Base-by-base conservation (phyloP, 2,888 invertebrate species). In the Cordilura impudica region DNA sequence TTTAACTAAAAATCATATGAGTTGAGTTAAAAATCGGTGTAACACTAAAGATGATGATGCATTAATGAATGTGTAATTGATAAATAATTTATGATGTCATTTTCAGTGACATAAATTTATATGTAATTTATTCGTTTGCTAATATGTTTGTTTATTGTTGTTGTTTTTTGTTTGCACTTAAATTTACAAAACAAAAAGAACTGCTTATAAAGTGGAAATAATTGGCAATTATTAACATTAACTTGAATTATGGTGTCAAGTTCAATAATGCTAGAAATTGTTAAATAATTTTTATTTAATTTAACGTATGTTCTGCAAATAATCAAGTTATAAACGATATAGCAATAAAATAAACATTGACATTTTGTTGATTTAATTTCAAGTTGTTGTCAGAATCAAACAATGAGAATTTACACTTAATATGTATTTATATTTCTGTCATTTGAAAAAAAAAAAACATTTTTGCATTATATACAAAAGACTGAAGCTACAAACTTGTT, bases 221-320 rank as follows among this genome's bases (percentile, higher is more conserved):
- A 79, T 79, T 75, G 71, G 8, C 75, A 79, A 75, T 79, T 75
- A 67, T 56, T 70, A 7, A 49, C 26, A 61, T 51, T 39, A 63
- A 58, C 54, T 63, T 67, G 61, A 58, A 58, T 75, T 79, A 79
- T 72, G 31, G 75, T 79, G 79, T 79, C 79, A 79, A 79, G 79
- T 75, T 79, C 71, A 79, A 66, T 72, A 61, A 63, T 58, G 61
- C 63, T 67, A 58, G 31, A 67, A 47, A 56, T 74, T 71, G 54
- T 49, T 19, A 16, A 18, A 29, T 63, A 54, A 6, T 35, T 45
- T 31, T 39, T n/a, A 71, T 51, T 71, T 67, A 71, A 67, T 51
- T 67, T 56, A 56, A 51, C 60, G 16, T 18, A 58, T 53, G 26
- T 26, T 26, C 6, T 39, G 35, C n/a, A n/a, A 39, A 31, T 3